A percentile compares a stretch with the other conserved stretches of the same genome.
phyloP scores from a whole-genome alignment of 2,888 invertebrate species.

The Brachylomia viminalis region DNA sequence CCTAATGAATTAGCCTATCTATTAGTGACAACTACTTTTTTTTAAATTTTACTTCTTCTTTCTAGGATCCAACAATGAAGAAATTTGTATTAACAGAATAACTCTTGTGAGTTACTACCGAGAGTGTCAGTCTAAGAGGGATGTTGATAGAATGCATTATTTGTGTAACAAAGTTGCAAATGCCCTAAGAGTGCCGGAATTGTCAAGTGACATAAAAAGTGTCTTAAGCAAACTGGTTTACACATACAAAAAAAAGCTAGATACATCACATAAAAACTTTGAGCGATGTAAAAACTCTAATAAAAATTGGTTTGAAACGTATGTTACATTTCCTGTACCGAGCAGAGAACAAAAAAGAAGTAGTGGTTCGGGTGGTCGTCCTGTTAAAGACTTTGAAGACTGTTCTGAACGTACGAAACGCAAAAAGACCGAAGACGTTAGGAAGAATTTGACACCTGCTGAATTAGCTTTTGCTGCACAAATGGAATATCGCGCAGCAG shows the following conservation, averaged over 20 bases:
- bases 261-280: constrained; percentile 22
- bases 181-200: constrained; percentile 26
- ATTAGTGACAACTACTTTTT: constrained; percentile 12
- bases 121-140: constrained; percentile 22
- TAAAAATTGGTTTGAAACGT: constrained; percentile 11
- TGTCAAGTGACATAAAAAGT: constrained; percentile 33
- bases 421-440: constrained; percentile 23
- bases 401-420: constrained; percentile 27
- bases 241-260: constrained; percentile 29
- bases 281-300: constrained; percentile 17
- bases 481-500: constrained; percentile 25
- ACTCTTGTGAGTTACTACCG: constrained; percentile 24
- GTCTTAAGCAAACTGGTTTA: constrained; percentile 29
- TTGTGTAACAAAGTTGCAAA: constrained; percentile 27
- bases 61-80: constrained; percentile 24
- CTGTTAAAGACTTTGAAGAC: constrained; percentile 74
- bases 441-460: constrained; percentile 13
- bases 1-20: constrained; percentile 15
- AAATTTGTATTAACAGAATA: constrained; percentile 21
- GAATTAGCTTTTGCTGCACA: constrained; percentile 41
- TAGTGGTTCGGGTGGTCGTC: constrained; percentile 20
- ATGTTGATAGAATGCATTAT: constrained; percentile 24
- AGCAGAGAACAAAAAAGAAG: constrained; percentile 12
- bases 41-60: constrained; percentile 16
- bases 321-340: constrained; percentile 16